Evolutionary conservation across 1,140 invertebrate species (phyloP), one percentile per base, ranked within the genome.

Genomic region (Lepidurus couesii): DNA sequence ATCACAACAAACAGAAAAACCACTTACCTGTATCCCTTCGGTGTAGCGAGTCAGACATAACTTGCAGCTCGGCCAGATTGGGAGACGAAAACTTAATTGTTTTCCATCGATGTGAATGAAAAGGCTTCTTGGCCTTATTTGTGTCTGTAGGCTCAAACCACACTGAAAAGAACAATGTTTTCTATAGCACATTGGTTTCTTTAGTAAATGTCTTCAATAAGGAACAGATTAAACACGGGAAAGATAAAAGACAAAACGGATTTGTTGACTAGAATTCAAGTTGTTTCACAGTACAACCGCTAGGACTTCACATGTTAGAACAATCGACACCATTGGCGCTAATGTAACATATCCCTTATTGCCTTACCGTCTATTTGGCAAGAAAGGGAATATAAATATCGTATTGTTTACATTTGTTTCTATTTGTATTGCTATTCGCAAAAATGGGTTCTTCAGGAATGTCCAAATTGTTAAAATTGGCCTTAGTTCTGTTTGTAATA

Each of bases 111-210:
- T 83, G 45, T 13, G 83, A 82, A 47, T 85, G 76, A 80, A 91
- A 90, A 5, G 90, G 88, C 81, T 90, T 90, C 0, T 81, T 79
- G 0, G 89, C 88, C 80, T 89, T 88, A 73, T 85, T 84, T 45
- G 89, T 83, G 81, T 92, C 90, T 6, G 91, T 91, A 26, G 91
- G 90, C 82, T 92, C 91, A 84, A 88, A 92, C 84, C 90, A 90
- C 1, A 91, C 90, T 91, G 84, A 6, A 86, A 86, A 81, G 81
- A 78, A 79, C 81, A 79, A 81, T 21, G 2, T 7, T 13, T 16
- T 13, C 16, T n/a, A n/a, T n/a, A 65, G 16, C 7, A 65, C 45
- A 47, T 47, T 34, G 34, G 3, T 34, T 34, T 34, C 34, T 34
- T 34, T 34, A 34, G 34, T 34, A 34, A 34, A 4, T 34, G 34